phyloP scores from a whole-genome alignment of 2,888 invertebrate genomes.

The Spatulosminthurus flaviceps region DNA sequence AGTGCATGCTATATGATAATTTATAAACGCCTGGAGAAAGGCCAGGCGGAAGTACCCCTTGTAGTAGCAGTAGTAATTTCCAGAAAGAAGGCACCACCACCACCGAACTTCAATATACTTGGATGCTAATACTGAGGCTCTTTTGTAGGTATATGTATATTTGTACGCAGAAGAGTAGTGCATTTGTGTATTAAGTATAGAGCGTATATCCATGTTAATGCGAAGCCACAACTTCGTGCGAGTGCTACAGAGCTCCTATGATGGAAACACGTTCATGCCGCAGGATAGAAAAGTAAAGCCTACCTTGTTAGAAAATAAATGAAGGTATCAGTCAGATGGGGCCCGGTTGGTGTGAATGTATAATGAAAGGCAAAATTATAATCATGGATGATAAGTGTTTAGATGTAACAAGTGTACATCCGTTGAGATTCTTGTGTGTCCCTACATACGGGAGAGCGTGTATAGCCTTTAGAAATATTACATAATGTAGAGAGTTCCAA shows the following conservation, averaged over 20 bases:
- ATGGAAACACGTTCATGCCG: constrained; percentile 3
- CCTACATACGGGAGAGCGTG: no score
- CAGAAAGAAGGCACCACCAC: neutral
- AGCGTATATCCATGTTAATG: neutral
- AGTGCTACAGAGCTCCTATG: neutral
- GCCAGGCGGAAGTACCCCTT: constrained; percentile 18
- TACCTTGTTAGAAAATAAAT: constrained; percentile 9
- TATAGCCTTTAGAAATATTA: no score
- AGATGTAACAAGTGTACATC: neutral
- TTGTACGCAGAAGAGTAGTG: no score
- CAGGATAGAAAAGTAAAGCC: constrained; percentile 7
- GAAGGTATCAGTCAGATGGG: constrained; percentile 18
- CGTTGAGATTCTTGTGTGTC: no score
- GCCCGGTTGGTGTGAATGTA: constrained; percentile 1
- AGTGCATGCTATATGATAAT: neutral
- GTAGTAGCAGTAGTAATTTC: neutral
- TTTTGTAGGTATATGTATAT: neutral
- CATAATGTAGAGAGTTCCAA: no score
- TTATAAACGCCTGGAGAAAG: constrained; percentile 11
- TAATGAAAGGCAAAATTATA: constrained; percentile 6
- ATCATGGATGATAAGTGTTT: constrained; percentile 9
- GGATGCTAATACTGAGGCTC: neutral
- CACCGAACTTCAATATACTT: neutral
- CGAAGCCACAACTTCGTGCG: neutral
- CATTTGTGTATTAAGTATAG: no score